Base-by-base conservation (phyloP, 2,113 vertebrate species). In the Crotalus tigris region DNA sequence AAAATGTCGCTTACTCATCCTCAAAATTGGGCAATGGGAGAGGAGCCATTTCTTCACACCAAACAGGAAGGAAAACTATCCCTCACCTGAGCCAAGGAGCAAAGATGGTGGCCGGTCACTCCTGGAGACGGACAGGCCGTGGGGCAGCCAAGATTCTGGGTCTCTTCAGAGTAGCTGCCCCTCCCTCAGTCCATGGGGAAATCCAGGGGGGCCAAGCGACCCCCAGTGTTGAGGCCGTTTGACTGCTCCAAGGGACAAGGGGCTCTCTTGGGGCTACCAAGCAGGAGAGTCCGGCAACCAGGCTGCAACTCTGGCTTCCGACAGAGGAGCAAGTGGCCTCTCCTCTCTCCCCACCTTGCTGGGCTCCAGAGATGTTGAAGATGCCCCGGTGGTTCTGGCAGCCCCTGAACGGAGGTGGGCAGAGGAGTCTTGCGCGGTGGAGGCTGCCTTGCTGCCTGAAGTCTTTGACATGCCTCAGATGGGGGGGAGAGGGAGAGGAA, bases 1-100 rank as follows among this genome's bases (percentile, higher is more conserved):
- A 92, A 95, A 95, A 95, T 96, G 96, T 92, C 96, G 94, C 95
- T 97, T 96, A 95, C 95, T 96, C 96, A 95, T 92, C 96, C 96
- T 96, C 96, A 96, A 95, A 95, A 96, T 44, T 19, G 93, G 94
- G 87, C 92, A 93, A 95, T 81, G 90, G 95, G 93, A 95, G 95
- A 90, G 94, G 91, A 85, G 96, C 75, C 92, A 94, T 94, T 95
- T 96, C 94, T 95, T 91, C 93, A 92, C 95, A 94, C 86, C 92
- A 93, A 95, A 92, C 85, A 95, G 94, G 96, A 96, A 96, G 95
- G 95, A 97, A 96, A 95, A 95, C 7, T 92, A 92, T 93, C 90
- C n/a, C 88, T 95, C 95, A 95, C 94, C 94, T 91, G 93, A 93
- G 88, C n/a, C 39, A 91, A 87, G 87, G 75, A 75, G 0, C 53